Evolutionary conservation across 2,797 vertebrate species (phyloP).

Genomic region (Echeneis naucrates): DNA sequence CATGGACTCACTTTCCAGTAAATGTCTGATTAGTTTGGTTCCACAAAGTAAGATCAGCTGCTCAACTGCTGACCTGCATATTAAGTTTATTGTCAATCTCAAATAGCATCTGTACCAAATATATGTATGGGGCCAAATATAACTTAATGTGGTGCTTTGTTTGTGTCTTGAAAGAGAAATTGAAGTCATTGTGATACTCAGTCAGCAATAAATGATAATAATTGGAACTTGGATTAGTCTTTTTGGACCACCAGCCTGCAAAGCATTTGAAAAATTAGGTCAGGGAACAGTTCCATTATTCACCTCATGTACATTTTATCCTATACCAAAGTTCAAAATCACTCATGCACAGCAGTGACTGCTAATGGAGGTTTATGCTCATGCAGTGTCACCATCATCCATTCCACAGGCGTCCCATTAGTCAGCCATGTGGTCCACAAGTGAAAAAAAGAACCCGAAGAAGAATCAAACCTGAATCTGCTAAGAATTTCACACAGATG

Average conservation of each 20-base stretch:
- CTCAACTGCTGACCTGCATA: conserved; percentile 2
- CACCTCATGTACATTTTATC: conserved; percentile 6
- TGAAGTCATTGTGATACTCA: neutral
- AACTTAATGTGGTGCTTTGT: neutral
- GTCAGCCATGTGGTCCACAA: conserved; percentile 41
- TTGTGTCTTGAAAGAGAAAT: conserved; percentile 5
- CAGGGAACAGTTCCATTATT: conserved; percentile 9
- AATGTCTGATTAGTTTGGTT: conserved; percentile 31
- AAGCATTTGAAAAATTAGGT: neutral
- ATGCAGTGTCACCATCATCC: conserved; percentile 51
- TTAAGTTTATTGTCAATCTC: conserved; percentile 26
- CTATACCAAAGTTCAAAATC: neutral
- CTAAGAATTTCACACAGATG: conserved; percentile 60
- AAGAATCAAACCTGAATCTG: conserved; percentile 53
- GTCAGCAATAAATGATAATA: neutral
- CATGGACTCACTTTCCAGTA: conserved; percentile 26
- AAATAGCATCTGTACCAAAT: conserved; percentile 15
- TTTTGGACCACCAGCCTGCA: no score
- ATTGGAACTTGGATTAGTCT: neutral
- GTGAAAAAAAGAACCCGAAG: conserved; percentile 11
- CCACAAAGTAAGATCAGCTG: conserved; percentile 41
- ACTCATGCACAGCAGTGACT: neutral
- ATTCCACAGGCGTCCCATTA: conserved; percentile 44
- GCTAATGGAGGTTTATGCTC: conserved; percentile 30
- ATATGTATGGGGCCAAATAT: no score